Base-by-base conservation (phyloP, 2,797 vertebrate species). In the Gastrophryne carolinensis region DNA sequence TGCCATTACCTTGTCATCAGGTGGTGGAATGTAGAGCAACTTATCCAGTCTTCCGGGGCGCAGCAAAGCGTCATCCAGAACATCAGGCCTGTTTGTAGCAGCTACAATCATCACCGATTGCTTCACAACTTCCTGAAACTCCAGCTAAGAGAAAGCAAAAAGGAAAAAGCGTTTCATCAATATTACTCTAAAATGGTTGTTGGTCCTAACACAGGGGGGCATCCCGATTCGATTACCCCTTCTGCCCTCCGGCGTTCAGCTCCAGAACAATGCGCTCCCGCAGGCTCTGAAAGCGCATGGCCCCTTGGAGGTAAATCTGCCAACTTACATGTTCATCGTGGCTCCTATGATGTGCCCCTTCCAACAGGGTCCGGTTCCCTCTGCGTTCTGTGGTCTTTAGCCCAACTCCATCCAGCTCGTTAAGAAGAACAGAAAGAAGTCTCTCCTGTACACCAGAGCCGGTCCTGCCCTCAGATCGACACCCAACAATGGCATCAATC, bases 371-470 rank as follows among this genome's bases (percentile, higher is more conserved):
- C 79, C 83, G 90, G 41, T 37, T 70, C 76, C 92, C 93, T 86
- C 94, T 94, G 85, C 93, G 92, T 87, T 98, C 97, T 19, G 86
- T 81, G 5, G 85, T 86, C 82, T 91, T 95, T 47, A 96, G 79
- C 15, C 97, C 98, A 11, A 99, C 83, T 1, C 97, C 98, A 29
- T 99, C 98, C 88, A 99, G 83, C 84, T 99, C 98, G n/a, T 95
- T 98, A 52, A 99, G 91, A 5, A 99, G 94, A 79, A 96, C 93
- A 17, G 97, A 97, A 68, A 99, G 92, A 72, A 98, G 88, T 23
- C 92, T 84, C 0, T 96, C 93, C 34, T 95, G 94, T 5, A 94
- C 91, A 17, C 91, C 85, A 73, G 73, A 90, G 6, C 85, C 79
- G 0, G 79, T 47, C 65, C 76, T 84, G 73, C 79, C 11, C 30